Evolutionary conservation across 2,888 invertebrate species (phyloP), one percentile per base, ranked within the genome.

Genomic region (Yponomeuta malinellus): DNA sequence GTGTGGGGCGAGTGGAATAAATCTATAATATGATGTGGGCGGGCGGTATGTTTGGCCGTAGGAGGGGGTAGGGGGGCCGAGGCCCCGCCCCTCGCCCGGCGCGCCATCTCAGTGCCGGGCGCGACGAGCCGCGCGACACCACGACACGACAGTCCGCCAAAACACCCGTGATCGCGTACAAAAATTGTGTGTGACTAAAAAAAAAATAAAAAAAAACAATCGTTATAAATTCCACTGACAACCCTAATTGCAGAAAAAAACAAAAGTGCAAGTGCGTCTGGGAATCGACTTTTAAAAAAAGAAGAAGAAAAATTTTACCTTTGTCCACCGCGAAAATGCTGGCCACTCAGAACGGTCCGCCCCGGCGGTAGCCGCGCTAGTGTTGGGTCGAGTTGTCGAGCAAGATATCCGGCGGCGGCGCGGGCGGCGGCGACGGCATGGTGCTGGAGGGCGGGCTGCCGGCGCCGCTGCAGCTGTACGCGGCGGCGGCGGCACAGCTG

Each of bases 391-490:
- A 75, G 75, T 78, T 75, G 79, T 81, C 82, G 83, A 77, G 78
- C 86, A 87, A 85, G 81, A 88, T 88, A 87, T 84, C 88, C 82
- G 48, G 65, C 15, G 70, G 70, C 63, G 70, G 64, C 29, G 63
- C 71, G 63, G 81, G 82, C 73, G 83, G 80, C 72, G 78, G 79
- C 79, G 81, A 81, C 78, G 68, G 86, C 78, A 95, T 95, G 95
- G 95, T 95, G 89, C 87, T 95, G 83, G 95, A 94, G 83, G 93
- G 89, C 85, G 95, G 94, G 78, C 86, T 95, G 88, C 95, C 95
- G 89, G 94, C 95, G 84, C 94, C 95, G 81, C 88, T 95, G 85
- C 94, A 95, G 82, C 88, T 95, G 77, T 95, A 95, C 84, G 95
- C 95, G 80, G 95, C 95, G 83, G 95, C 95, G 79, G 94, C 95